A percentile compares a stretch with the other conserved stretches of the same genome.
Conservation (phyloP, 2,113 vertebrate genomes). For the Rhodinocichla rosea region DNA sequence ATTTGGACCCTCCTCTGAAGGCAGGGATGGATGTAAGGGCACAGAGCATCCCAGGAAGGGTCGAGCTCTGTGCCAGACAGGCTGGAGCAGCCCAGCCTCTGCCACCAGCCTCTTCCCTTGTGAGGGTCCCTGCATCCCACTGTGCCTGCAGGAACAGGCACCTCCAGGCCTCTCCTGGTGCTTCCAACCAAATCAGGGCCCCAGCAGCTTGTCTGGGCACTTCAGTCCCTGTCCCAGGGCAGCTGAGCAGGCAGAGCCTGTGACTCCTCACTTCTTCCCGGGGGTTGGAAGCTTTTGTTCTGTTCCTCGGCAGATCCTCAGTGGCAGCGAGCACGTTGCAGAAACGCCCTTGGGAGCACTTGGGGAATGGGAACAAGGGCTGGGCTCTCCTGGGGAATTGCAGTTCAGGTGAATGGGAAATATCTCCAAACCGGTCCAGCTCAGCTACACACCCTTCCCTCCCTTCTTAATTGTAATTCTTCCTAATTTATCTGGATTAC, state of each 20-base stretch:
- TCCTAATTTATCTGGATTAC: not conserved
- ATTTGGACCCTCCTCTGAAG: not conserved
- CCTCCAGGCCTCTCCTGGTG: not conserved
- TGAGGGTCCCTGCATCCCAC: not conserved
- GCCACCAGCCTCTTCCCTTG: not conserved
- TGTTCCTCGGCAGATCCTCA: not conserved
- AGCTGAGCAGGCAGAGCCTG: not conserved
- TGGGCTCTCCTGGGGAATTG: not conserved
- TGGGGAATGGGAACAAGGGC: not conserved
- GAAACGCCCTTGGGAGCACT: not conserved
- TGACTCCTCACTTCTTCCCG: not conserved
- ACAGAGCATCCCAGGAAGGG: not conserved
- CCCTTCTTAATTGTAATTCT: not conserved
- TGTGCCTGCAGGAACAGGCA: not conserved
- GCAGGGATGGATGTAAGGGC: not conserved
- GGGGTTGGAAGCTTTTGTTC: not conserved
- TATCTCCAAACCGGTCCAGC: constrained; percentile 8
- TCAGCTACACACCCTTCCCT: not conserved
- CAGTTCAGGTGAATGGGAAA: not conserved
- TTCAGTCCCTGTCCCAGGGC: not conserved
- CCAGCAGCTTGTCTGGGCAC: not conserved
- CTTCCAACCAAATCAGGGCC: not conserved
- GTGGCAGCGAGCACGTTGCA: not conserved
- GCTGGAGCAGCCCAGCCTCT: not conserved
- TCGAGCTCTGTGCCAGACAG: accelerated